Percentiles rank a stretch among this genome's conserved stretches.
phyloP scores from a whole-genome alignment of 2,888 invertebrate species.

The Ormyrus rosae region DNA sequence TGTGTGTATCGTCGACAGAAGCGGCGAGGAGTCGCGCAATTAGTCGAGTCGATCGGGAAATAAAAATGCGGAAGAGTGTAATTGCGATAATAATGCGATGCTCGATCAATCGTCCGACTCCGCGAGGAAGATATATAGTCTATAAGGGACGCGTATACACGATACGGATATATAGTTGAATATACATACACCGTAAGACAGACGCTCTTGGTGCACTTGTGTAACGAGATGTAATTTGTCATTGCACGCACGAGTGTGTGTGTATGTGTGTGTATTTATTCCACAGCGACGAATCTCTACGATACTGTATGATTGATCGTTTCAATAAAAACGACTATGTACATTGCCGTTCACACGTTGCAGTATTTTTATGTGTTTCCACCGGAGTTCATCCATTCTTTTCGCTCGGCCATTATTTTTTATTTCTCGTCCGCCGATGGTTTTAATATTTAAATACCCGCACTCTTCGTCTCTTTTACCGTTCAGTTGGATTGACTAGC shows the following conservation, averaged over 20 bases:
- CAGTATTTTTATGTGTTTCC: neutral
- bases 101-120: constrained; percentile 2
- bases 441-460: neutral
- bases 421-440: constrained; percentile 1
- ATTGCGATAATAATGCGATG: neutral
- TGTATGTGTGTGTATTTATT: neutral
- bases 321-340: constrained; percentile 49
- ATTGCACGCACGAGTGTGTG: constrained; percentile 9
- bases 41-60: neutral
- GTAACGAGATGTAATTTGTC: constrained; percentile 20
- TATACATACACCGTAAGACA: neutral
- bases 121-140: neutral
- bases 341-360: constrained; percentile 38
- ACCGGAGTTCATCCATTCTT: neutral
- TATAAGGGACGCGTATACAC: constrained; percentile 2
- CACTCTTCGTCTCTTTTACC: neutral
- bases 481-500: constrained; percentile 44
- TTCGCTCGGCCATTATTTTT: neutral
- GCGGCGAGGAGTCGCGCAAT: constrained; percentile 1
- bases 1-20: neutral
- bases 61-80: neutral
- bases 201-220: neutral
- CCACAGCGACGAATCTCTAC: constrained; percentile 20
- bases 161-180: neutral
- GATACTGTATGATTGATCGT: constrained; percentile 51